A percentile compares a stretch with the other conserved stretches of the same genome.
phyloP scores from a whole-genome alignment of 2,888 invertebrate genomes.

The Mythimna lalbum region DNA sequence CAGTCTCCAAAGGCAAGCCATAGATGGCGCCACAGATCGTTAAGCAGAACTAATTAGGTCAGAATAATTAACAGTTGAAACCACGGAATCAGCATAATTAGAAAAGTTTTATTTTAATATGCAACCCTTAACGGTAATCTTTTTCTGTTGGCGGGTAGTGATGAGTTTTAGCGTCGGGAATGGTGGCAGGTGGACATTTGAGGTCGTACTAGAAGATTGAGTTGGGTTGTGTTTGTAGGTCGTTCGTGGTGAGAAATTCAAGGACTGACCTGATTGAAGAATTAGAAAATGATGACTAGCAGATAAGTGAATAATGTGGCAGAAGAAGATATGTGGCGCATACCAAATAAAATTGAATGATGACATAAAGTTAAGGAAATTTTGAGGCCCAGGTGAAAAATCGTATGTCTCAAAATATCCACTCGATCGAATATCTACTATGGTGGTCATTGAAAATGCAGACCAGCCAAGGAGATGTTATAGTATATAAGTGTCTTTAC shows the following conservation, averaged over 20 bases:
- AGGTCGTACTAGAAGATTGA: constrained; percentile 1
- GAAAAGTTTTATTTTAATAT: constrained; percentile 56
- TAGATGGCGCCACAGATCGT: constrained; percentile 35
- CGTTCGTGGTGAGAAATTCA: constrained; percentile 2
- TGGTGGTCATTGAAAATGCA: background rate
- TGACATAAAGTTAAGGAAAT: no score
- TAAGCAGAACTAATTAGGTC: constrained; percentile 48
- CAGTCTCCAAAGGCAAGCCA: constrained; percentile 20
- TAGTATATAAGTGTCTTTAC: background rate
- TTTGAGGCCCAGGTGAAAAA: no score
- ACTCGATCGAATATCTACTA: background rate
- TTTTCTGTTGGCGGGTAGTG: constrained; percentile 33
- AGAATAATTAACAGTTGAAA: constrained; percentile 47
- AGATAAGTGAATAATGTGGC: no score
- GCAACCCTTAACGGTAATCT: constrained; percentile 50
- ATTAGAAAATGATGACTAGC: no score
- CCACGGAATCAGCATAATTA: constrained; percentile 54
- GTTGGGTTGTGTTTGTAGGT: background rate
- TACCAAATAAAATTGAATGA: no score
- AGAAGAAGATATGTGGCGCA: no score
- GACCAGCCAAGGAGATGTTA: background rate
- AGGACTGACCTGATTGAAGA: background rate
- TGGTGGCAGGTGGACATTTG: constrained; percentile 17
- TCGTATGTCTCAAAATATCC: background rate
- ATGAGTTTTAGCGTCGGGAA: constrained; percentile 4